Percentiles rank a stretch among this genome's conserved stretches.
These are phyloP conservation scores for Trematocara zebra DNA, from an alignment of 2,113 vertebrate genomes.

Conservation along the genomic window DNA sequence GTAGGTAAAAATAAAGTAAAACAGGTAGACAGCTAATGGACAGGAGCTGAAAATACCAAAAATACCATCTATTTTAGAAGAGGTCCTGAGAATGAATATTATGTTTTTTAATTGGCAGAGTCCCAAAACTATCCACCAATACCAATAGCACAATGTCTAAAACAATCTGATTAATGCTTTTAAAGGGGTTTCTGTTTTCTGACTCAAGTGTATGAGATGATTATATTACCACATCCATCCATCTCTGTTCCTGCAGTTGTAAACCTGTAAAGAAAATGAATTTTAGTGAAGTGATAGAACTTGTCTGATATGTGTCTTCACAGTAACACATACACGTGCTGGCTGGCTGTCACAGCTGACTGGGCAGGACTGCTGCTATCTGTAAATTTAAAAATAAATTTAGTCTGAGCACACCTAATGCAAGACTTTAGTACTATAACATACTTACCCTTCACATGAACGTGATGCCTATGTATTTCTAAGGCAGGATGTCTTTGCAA, in stretches of 20 bases:
- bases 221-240: not conserved
- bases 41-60: not conserved
- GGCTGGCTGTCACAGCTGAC: not conserved
- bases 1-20: not conserved
- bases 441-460: constrained; percentile 57
- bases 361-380: not conserved
- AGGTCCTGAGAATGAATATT: not conserved
- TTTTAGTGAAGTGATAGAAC: not conserved
- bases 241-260: not conserved
- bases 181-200: not conserved
- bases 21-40: not conserved
- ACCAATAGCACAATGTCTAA: not conserved
- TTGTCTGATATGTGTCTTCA: not conserved
- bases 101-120: not conserved
- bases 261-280: not conserved
- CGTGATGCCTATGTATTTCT: not conserved
- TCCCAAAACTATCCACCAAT: not conserved
- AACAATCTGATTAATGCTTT: not conserved
- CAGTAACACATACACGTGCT: not conserved
- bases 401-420: too few species aligned
- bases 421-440: not conserved
- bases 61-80: not conserved
- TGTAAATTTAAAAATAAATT: not conserved
- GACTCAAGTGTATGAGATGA: not conserved
- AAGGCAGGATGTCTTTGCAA: constrained; percentile 61